A percentile compares a stretch with the other conserved stretches of the same genome.
These are phyloP conservation scores for Decapterus maruadsi DNA, from an alignment of 2,797 vertebrate genomes.

Conservation along the genomic window DNA sequence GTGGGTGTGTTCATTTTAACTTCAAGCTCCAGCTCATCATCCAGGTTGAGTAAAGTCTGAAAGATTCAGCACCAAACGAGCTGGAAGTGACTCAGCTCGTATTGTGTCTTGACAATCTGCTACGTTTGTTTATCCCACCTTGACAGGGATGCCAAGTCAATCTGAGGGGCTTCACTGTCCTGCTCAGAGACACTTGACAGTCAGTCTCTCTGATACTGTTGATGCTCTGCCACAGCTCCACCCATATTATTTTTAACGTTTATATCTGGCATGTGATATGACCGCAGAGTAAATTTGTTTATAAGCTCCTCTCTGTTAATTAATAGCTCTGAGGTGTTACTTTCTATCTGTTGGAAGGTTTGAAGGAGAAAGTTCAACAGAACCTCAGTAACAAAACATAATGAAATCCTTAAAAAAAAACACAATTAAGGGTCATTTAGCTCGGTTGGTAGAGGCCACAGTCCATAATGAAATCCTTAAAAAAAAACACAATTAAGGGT, in stretches of 20 bases:
- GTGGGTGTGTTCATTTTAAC: too few relatives aligned
- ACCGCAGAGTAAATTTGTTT: conserved; percentile 6
- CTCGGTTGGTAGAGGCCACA: too few relatives aligned
- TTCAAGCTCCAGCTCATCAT: background rate
- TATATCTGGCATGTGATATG: background rate
- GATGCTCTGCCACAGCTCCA: too few relatives aligned
- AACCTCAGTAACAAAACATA: background rate
- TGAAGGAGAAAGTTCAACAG: conserved; percentile 1
- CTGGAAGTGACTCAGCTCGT: too few relatives aligned
- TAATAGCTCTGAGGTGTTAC: conserved; percentile 25
- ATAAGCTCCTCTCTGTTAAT: conserved; percentile 24
- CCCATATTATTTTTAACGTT: background rate
- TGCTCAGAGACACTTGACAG: background rate
- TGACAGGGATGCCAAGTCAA: too few relatives aligned
- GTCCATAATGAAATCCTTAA: background rate
- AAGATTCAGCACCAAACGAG: too few relatives aligned
- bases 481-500: background rate
- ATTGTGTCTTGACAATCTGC: too few relatives aligned
- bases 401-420: background rate
- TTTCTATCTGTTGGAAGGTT: conserved; percentile 3
- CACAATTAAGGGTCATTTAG: too few relatives aligned
- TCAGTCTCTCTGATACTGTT: background rate
- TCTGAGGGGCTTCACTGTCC: background rate
- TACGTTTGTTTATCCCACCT: too few relatives aligned
- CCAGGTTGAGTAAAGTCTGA: too few relatives aligned